Evolutionary conservation across 2,113 vertebrate species (phyloP), one percentile per base, ranked within the genome.

Genomic region (Casuarius casuarius): DNA sequence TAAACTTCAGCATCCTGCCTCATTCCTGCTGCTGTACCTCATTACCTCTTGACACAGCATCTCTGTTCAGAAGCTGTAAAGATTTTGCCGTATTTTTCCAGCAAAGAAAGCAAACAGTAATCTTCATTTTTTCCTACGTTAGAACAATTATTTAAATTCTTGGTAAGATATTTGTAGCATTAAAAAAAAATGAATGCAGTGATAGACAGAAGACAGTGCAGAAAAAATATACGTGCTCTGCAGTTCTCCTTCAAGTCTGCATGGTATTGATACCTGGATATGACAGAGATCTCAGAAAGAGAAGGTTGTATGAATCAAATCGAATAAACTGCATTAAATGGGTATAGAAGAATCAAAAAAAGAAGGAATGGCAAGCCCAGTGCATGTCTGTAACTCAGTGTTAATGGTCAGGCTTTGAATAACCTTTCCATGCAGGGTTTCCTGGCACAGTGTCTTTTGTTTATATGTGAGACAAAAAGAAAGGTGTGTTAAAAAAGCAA

Each of bases 161-260:
- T 81, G 61, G 72, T 9, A 23, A 8, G 12, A 7, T 16, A 21
- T 59, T 91, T 56, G 7, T 68, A 23, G 11, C 40, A 61, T 72
- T 62, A 33, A 77, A 89, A 73, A 62, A 40, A 70, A n/a, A 33
- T 22, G 6, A 25, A 63, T 61, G 42, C 46, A 67, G 23, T 46
- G 19, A 42, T 23, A 66, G 58, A 48, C 18, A 85, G 63, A 78
- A 73, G 35, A 44, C 5, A 17, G 29, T n/a, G 29, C 11, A 84
- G 9, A 28, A 87, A 86, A 70, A 83, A 33, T 5, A 33, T 0
- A 0, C 10, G 5, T 29, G 4, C 4, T 35, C 21, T 80, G n/a
- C 44, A 74, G 2, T 20, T 74, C 8, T 81, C 25, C 66, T 78
- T 91, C 61, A 68, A 74, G 62, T 8, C 19, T 20, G 23, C n/a